These are phyloP conservation scores for Ibycter americanus DNA, from an alignment of 2,797 vertebrate genomes.

Conservation along the genomic window DNA sequence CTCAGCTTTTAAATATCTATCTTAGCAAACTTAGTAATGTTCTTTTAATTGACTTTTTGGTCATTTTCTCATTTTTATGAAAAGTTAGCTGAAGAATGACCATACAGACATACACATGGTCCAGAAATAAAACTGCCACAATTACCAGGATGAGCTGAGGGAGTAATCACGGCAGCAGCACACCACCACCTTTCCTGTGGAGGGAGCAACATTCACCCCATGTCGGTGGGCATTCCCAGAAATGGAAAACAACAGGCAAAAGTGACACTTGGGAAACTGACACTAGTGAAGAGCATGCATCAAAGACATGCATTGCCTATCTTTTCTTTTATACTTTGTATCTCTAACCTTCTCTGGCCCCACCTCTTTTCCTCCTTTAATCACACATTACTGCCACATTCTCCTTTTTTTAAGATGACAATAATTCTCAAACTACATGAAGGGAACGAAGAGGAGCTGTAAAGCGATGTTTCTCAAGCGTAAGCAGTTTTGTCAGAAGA, in stretches of 20 bases:
- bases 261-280: neutral
- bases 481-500: neutral
- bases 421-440: neutral
- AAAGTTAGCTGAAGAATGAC: neutral
- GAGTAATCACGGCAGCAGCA: neutral
- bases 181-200: neutral
- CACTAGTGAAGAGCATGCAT: rapidly evolving
- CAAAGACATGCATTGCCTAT: rapidly evolving
- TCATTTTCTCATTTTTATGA: neutral
- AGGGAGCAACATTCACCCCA: neutral
- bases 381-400: neutral
- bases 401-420: neutral
- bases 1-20: neutral
- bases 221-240: rapidly evolving
- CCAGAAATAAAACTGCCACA: neutral
- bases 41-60: neutral
- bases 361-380: neutral
- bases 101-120: rapidly evolving
- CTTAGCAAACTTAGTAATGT: neutral
- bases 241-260: neutral
- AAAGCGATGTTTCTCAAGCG: neutral
- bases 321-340: neutral
- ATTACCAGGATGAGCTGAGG: neutral
- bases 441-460: neutral
- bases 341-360: neutral